phyloP scores from a whole-genome alignment of 2,113 vertebrate genomes.

The Pogona vitticeps region DNA sequence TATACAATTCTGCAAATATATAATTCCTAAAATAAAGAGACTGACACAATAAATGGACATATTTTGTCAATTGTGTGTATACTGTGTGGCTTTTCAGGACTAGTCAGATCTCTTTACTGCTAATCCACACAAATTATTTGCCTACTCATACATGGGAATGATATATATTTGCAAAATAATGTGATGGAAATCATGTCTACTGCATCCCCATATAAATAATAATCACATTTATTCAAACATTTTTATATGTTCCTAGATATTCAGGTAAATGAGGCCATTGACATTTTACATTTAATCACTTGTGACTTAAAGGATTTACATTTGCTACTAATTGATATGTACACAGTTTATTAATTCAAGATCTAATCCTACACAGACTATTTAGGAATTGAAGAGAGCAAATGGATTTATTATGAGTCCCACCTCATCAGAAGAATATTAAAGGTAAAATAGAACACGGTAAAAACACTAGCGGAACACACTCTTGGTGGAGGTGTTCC shows the following conservation, averaged over 20 bases:
- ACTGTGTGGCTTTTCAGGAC: neutral
- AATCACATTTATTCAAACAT: neutral
- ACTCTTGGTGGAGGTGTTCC: neutral
- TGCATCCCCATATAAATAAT: conserved; percentile 1
- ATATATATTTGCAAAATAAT: conserved; percentile 3
- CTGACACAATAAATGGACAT: neutral
- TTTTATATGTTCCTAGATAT: neutral
- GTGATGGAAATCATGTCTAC: neutral
- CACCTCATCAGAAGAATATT: neutral
- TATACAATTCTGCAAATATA: neutral
- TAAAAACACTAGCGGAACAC: neutral
- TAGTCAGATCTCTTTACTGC: neutral
- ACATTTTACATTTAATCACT: conserved; percentile 10
- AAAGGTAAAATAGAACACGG: neutral
- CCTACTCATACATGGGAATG: neutral
- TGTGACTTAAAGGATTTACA: neutral
- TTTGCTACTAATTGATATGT: neutral
- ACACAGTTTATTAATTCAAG: neutral
- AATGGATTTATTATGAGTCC: neutral
- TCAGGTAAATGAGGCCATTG: neutral
- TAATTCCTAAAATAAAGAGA: neutral
- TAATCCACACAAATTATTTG: neutral
- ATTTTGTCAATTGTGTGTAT: neutral
- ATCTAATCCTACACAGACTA: neutral
- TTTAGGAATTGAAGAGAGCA: neutral